Conservation (phyloP, 2,113 vertebrate genomes). For the Clupea harengus region DNA sequence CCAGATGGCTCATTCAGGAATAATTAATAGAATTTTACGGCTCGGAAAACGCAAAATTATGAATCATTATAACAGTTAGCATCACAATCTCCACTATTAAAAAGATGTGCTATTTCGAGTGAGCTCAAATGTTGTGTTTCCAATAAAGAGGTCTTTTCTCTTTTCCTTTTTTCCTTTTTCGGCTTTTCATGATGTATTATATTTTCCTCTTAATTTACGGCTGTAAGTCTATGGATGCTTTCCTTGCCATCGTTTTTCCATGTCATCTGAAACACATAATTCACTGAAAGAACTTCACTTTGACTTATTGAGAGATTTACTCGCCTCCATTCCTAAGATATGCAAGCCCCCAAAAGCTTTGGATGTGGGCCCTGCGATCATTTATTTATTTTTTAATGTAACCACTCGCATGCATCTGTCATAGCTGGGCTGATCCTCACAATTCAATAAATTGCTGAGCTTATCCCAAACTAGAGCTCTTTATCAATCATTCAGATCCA, state of each 20-base stretch:
- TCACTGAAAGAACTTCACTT: background rate
- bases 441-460: background rate
- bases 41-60: constrained; percentile 25
- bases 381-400: background rate
- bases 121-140: background rate
- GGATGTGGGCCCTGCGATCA: background rate
- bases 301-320: constrained; percentile 14
- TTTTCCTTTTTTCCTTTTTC: background rate
- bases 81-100: constrained; percentile 13
- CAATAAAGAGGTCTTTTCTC: background rate
- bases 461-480: background rate
- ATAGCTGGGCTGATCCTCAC: background rate
- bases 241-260: constrained; percentile 4
- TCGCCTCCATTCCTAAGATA: background rate
- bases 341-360: background rate
- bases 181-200: background rate
- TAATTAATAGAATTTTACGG: constrained; percentile 20
- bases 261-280: constrained; percentile 11
- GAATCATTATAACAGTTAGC: constrained; percentile 20
- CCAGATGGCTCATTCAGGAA: constrained; percentile 14
- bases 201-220: constrained; percentile 13
- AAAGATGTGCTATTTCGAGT: background rate
- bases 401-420: background rate
- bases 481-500: background rate
- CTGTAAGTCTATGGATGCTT: background rate